Evolutionary conservation across 2,888 invertebrate species (phyloP), one percentile per base, ranked within the genome.

Genomic region (Scaptomyza flava): DNA sequence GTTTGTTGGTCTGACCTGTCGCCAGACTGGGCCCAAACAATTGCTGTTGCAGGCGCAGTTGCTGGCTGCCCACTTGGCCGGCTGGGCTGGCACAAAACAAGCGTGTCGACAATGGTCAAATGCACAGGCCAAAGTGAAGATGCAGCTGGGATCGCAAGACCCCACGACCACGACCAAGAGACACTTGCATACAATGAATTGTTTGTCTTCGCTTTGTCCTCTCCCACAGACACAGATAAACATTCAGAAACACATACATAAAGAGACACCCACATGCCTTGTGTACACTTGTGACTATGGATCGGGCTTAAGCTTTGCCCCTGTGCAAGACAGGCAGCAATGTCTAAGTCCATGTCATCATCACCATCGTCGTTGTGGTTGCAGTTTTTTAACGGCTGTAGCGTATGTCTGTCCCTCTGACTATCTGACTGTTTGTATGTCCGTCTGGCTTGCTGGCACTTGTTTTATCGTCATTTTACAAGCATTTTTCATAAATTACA

Each of bases 401-500:
- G 31, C 34, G n/a, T 48, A n/a, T 31, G 53, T 58, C 56, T 34
- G 64, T 65, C 68, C 36, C 27, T 20, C 7, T 51, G 38, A 27
- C 54, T 27, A 51, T 53, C 63, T 23, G 65, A 58, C 68, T 38
- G 20, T 17, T 6, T 47, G 42, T 34, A 41, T 31, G 27, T 46
- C 43, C 42, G 56, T 31, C 45, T 8, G 33, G 17, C 12, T 30
- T 53, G 27, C 54, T 70, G 70, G 81, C 83, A 85, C 83, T 83
- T 83, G 82, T 83, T 87, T 87, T 83, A 86, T 85, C 85, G 81
- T 85, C 79, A 75, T 79, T 87, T 85, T 86, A 87, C 83, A 85
- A 87, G 89, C 87, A 86, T 82, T 84, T 88, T 89, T 87, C 89
- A 89, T 89, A 89, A 87, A 89, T 89, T 89, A 89, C 87, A 83